Evolutionary conservation across 2,888 invertebrate species (phyloP).

Genomic region (Standfussiana lucernea): DNA sequence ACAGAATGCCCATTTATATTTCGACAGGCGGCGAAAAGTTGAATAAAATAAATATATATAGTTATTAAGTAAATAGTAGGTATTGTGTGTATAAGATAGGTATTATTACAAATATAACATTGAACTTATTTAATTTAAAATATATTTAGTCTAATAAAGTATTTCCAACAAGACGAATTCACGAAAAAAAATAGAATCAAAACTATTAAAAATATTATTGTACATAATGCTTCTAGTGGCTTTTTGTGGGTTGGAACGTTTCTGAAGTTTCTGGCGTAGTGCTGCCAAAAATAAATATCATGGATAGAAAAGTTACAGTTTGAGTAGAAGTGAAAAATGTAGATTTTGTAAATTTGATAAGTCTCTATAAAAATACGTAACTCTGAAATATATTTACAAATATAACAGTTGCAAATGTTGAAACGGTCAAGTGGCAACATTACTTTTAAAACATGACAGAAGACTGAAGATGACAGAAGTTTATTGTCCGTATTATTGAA

Average conservation of each 20-base stretch:
- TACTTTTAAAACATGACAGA: background rate
- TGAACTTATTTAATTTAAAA: background rate
- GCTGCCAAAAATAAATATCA: background rate
- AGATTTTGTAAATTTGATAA: background rate
- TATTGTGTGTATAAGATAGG: too few species aligned
- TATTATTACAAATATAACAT: background rate
- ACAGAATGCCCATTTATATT: background rate
- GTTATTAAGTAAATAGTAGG: too few species aligned
- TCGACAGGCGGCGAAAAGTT: background rate
- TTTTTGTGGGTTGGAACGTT: constrained; percentile 25
- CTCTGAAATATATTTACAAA: too few species aligned
- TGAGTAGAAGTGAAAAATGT: background rate
- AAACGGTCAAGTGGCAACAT: constrained; percentile 3
- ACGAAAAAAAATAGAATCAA: background rate
- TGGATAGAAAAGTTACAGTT: too few species aligned
- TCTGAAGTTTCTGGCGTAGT: constrained; percentile 14
- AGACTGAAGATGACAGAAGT: too few species aligned
- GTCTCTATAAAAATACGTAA: background rate
- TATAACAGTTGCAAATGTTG: background rate
- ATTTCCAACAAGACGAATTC: background rate
- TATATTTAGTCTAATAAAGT: background rate
- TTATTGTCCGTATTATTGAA: background rate
- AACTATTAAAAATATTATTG: background rate
- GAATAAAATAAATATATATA: constrained; percentile 6
- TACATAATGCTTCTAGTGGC: background rate